Conservation (phyloP, 2,113 vertebrate genomes). For the Lophochroa leadbeateri region DNA sequence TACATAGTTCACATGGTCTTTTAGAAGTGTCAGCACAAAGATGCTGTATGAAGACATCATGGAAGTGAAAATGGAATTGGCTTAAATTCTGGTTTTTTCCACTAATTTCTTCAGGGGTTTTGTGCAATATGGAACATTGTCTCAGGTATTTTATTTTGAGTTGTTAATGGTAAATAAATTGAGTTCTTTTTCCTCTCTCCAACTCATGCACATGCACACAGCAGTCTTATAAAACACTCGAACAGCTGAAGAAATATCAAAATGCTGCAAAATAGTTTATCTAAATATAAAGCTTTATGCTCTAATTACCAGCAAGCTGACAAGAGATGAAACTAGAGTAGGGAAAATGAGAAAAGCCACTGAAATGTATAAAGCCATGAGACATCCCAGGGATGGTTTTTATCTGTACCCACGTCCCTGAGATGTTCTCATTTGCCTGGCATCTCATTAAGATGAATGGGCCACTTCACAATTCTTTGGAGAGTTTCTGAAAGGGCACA, state of each 20-base stretch:
- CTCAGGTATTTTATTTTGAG: not conserved
- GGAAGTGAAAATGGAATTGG: not conserved
- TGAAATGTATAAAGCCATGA: not conserved
- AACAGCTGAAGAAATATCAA: not conserved
- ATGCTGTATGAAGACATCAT: not conserved
- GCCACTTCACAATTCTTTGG: not conserved
- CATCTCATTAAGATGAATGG: constrained; percentile 25
- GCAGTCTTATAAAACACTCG: not conserved
- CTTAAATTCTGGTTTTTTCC: not conserved
- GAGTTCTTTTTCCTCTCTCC: not conserved
- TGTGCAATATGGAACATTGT: not conserved
- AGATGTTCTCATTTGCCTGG: not conserved
- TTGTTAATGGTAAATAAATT: not conserved
- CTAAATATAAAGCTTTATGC: not conserved
- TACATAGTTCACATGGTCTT: not conserved
- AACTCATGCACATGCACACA: not conserved
- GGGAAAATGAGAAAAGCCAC: not conserved
- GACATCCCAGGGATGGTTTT: not conserved
- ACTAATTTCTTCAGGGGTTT: not conserved
- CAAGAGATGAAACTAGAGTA: not conserved
- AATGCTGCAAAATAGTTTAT: not conserved
- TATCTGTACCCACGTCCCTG: not conserved
- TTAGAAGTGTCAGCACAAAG: not conserved
- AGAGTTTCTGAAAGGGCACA: constrained; percentile 8
- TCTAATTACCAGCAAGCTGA: not conserved